A percentile compares a stretch with the other conserved stretches of the same genome.
Evolutionary conservation across 2,113 vertebrate species (phyloP).

Genomic region (Rhinichthys klamathensis): DNA sequence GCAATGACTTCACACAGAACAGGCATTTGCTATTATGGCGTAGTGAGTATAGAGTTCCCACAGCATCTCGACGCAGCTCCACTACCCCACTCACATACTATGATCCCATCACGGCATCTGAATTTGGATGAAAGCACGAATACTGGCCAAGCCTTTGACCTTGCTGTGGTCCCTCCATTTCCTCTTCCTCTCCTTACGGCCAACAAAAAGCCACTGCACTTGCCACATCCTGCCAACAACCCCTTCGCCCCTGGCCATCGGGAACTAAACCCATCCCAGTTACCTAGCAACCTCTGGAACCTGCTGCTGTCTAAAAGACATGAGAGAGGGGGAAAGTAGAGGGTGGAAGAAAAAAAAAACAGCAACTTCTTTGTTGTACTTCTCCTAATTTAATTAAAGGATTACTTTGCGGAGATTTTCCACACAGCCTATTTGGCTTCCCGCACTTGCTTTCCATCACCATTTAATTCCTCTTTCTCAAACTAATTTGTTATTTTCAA

Average conservation of each 20-base stretch:
- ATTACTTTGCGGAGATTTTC: conserved; percentile 66
- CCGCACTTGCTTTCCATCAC: conserved; percentile 56
- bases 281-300: conserved; percentile 64
- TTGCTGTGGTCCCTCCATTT: conserved; percentile 16
- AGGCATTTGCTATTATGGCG: too few species aligned
- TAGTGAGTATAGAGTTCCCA: too few species aligned
- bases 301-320: conserved; percentile 37
- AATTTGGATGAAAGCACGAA: conserved; percentile 16
- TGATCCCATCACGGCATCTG: not conserved
- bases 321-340: conserved; percentile 32
- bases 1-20: too few species aligned
- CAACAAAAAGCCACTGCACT: conserved; percentile 29
- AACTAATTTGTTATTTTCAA: conserved; percentile 71
- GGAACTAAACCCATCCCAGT: conserved; percentile 55
- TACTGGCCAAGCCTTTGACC: conserved; percentile 15
- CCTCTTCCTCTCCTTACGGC: conserved; percentile 25
- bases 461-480: conserved; percentile 61
- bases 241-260: conserved; percentile 36
- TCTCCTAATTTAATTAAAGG: conserved; percentile 57
- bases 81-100: not conserved
- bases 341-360: not conserved
- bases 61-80: too few species aligned
- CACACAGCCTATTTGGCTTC: conserved; percentile 50
- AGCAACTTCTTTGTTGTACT: conserved; percentile 49
- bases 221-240: conserved; percentile 35